Evolutionary conservation across 2,113 vertebrate genomes (phyloP).

Genomic region (Lasiurus borealis): DNA sequence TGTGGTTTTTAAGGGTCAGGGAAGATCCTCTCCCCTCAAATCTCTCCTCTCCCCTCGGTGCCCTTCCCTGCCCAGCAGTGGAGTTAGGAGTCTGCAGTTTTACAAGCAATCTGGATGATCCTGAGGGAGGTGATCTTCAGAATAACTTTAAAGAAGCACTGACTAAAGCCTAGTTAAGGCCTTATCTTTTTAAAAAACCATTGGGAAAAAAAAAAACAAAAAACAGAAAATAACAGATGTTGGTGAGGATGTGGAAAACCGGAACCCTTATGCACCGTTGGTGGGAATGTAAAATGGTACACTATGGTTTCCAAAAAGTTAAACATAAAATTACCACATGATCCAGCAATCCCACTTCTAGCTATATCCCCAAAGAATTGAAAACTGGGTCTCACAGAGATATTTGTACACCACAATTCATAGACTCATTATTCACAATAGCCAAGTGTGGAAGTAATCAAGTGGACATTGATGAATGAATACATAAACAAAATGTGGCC

Average conservation of each 20-base stretch:
- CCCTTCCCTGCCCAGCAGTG: rapidly evolving
- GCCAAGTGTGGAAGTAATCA: not conserved
- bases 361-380: not conserved
- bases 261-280: not conserved
- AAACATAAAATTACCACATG: not conserved
- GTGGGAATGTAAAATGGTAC: not conserved
- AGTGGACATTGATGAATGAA: not conserved
- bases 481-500: not conserved
- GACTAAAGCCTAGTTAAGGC: not conserved
- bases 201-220: not conserved
- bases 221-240: not conserved
- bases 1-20: not conserved
- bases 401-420: not conserved
- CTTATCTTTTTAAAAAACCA: not conserved
- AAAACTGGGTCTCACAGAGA: not conserved
- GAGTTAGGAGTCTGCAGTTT: not conserved
- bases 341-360: not conserved
- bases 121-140: not conserved
- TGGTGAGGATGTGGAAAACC: not conserved
- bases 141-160: not conserved
- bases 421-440: not conserved
- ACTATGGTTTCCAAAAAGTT: not conserved
- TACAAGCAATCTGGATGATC: not conserved
- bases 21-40: not conserved
- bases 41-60: not conserved